Conservation (phyloP, 1,140 invertebrate genomes). For the Micrasema longulum region DNA sequence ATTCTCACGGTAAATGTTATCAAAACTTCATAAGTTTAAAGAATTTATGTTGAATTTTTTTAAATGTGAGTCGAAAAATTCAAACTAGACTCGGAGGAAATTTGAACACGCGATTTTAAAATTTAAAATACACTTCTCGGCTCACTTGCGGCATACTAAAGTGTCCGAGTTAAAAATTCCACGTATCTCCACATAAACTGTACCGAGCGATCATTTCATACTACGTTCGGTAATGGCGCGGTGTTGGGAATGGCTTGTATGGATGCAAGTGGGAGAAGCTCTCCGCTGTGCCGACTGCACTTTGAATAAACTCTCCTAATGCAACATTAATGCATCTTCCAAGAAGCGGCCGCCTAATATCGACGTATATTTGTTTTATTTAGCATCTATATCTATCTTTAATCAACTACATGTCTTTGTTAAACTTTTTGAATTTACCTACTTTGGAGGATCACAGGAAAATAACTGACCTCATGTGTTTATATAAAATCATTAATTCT, state of each 20-base stretch:
- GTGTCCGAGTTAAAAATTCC: slow-evolving; percentile 11
- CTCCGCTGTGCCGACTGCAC: not conserved
- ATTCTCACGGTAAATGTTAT: too few species aligned
- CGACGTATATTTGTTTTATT: too few species aligned
- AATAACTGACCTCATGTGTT: too few species aligned
- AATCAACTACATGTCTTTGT: too few species aligned
- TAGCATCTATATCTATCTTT: too few species aligned
- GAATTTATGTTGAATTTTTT: too few species aligned
- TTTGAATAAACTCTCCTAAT: slow-evolving; percentile 8
- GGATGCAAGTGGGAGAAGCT: not conserved
- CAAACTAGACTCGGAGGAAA: not conserved
- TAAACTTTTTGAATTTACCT: too few species aligned
- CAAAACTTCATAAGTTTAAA: too few species aligned
- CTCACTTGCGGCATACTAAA: not conserved
- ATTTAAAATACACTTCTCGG: not conserved
- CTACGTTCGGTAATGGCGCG: not conserved
- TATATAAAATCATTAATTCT: too few species aligned
- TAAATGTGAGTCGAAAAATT: too few species aligned
- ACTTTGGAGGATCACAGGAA: too few species aligned
- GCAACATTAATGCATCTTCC: not conserved
- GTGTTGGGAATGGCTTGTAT: not conserved
- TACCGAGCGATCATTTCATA: slow-evolving; percentile 8
- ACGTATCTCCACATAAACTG: slow-evolving; percentile 3
- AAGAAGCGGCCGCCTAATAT: too few species aligned
- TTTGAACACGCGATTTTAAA: not conserved